A percentile compares a stretch with the other conserved stretches of the same genome.
phyloP scores from a whole-genome alignment of 2,797 vertebrate genomes.

The Poecilia wingei region DNA sequence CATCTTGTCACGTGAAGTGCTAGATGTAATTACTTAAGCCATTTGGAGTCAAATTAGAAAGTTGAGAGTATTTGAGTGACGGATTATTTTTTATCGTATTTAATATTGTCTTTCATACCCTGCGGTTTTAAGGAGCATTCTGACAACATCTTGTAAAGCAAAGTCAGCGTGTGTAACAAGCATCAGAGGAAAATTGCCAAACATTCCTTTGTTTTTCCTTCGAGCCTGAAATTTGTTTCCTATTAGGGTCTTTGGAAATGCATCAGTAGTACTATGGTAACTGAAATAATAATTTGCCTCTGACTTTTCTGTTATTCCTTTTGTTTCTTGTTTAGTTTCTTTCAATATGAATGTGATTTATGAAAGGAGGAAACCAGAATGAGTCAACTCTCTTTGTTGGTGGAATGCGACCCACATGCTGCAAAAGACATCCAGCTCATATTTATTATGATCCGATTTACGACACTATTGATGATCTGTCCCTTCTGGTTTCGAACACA shows the following conservation, averaged over 20 bases:
- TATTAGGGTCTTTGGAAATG: conserved; percentile 53
- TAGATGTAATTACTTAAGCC: conserved; percentile 25
- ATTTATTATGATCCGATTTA: conserved; percentile 69
- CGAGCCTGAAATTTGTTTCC: conserved; percentile 30
- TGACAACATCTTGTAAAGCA: conserved; percentile 53
- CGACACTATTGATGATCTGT: conserved; percentile 69
- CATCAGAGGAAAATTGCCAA: conserved; percentile 36
- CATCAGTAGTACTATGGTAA: conserved; percentile 52
- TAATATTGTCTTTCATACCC: conserved; percentile 66
- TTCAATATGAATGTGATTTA: conserved; percentile 53
- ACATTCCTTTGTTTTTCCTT: conserved; percentile 40
- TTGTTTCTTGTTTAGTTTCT: conserved; percentile 27
- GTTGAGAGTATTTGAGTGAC: conserved; percentile 50
- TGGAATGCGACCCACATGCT: conserved; percentile 56
- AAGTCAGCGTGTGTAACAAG: conserved; percentile 41
- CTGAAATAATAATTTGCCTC: conserved; percentile 29
- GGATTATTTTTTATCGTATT: conserved; percentile 64
- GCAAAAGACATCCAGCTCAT: conserved; percentile 70
- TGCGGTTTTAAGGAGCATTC: conserved; percentile 52
- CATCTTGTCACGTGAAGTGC: neutral
- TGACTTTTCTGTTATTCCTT: conserved; percentile 12
- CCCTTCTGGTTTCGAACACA: conserved; percentile 38
- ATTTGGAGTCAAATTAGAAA: conserved; percentile 51
- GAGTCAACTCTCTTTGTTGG: conserved; percentile 73
- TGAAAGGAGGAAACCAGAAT: conserved; percentile 60